Percentiles rank a stretch among this genome's conserved stretches.
Conservation (phyloP, 2,888 invertebrate species). For the Perizoma affinitatum region DNA sequence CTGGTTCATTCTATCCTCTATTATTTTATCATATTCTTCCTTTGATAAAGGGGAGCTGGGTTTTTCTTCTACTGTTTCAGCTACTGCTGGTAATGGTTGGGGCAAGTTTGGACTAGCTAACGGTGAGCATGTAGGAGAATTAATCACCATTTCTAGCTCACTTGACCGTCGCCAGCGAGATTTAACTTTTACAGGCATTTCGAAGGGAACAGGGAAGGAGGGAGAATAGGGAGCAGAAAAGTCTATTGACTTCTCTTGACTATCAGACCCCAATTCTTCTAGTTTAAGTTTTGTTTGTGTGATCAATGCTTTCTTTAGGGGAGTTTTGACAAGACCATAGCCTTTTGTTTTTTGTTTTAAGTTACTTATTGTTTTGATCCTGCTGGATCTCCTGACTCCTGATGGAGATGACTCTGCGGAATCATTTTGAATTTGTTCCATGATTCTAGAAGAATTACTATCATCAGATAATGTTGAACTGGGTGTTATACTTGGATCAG, state of each 20-base stretch:
- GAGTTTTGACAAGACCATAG: slow-evolving; percentile 85
- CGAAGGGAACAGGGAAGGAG: slow-evolving; percentile 75
- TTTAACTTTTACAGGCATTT: slow-evolving; percentile 91
- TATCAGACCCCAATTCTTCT: slow-evolving; percentile 85
- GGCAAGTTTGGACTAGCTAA: slow-evolving; percentile 69
- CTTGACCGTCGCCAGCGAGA: slow-evolving; percentile 91
- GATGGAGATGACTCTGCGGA: slow-evolving; percentile 79
- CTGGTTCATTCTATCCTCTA: slow-evolving; percentile 86
- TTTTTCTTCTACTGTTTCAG: slow-evolving; percentile 56
- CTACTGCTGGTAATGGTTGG: slow-evolving; percentile 54
- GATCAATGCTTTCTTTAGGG: slow-evolving; percentile 75
- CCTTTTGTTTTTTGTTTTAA: slow-evolving; percentile 87
- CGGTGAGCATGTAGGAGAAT: slow-evolving; percentile 71
- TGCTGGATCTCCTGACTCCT: slow-evolving; percentile 88
- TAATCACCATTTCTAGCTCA: slow-evolving; percentile 87
- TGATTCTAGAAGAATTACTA: slow-evolving; percentile 71
- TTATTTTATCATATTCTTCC: slow-evolving; percentile 78
- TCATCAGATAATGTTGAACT: slow-evolving; percentile 77
- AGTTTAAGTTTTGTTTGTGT: slow-evolving; percentile 81
- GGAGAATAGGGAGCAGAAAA: slow-evolving; percentile 65
- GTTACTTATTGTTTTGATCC: slow-evolving; percentile 90
- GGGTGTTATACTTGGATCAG: slow-evolving; percentile 75
- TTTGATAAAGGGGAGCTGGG: slow-evolving; percentile 61
- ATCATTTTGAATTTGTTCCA: slow-evolving; percentile 72
- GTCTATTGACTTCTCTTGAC: slow-evolving; percentile 68